Evolutionary conservation across 2,797 vertebrate genomes (phyloP).

Genomic region (Lindbergichthys nudifrons): DNA sequence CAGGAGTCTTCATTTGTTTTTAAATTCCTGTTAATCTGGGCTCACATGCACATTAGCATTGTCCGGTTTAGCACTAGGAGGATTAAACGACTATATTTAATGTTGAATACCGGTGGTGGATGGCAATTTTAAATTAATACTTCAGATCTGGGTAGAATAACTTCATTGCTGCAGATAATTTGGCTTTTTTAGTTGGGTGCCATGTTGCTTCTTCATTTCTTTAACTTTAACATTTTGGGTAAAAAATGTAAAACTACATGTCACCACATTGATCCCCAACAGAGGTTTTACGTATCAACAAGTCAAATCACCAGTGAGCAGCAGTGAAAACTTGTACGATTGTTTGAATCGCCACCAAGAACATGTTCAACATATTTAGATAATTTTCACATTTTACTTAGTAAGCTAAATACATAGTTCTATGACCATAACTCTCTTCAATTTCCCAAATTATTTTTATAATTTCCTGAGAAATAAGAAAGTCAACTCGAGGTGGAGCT

Average conservation of each 20-base stretch:
- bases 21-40: conserved; percentile 67
- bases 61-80: conserved; percentile 33
- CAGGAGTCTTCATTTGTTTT: conserved; percentile 41
- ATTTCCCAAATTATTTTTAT: too few relatives aligned
- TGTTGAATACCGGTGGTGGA: conserved; percentile 19
- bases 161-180: not conserved
- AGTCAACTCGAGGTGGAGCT: not conserved
- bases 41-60: conserved; percentile 62
- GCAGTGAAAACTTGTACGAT: not conserved
- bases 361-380: not conserved
- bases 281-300: not conserved
- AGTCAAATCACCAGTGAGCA: not conserved
- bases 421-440: too few relatives aligned
- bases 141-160: not conserved
- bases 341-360: not conserved
- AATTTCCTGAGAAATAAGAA: not conserved
- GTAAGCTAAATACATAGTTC: not conserved
- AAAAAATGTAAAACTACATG: not conserved
- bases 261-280: not conserved
- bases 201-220: not conserved
- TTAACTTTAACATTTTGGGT: not conserved
- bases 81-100: conserved; percentile 50
- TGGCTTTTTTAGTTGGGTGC: not conserved
- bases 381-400: not conserved
- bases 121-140: conserved; percentile 1